A percentile compares a stretch with the other conserved stretches of the same genome.
Evolutionary conservation across 1,140 invertebrate species (phyloP).

Genomic region (Ceratosolen fusciceps): DNA sequence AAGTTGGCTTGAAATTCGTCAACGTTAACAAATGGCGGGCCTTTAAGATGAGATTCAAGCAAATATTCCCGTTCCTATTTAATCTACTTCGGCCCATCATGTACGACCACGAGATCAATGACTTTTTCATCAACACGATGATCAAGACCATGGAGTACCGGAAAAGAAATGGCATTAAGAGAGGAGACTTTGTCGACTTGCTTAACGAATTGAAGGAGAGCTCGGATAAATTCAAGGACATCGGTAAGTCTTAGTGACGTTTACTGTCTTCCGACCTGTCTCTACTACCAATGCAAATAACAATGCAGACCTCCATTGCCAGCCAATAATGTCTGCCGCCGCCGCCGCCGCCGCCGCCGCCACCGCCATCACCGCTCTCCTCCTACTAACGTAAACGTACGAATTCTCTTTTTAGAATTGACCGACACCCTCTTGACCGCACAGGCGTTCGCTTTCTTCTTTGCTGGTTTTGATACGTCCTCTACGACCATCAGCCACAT

Average conservation of each 20-base stretch:
- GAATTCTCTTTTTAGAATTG: slow-evolving; percentile 53
- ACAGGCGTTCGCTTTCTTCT: slow-evolving; percentile 56
- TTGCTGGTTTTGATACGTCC: slow-evolving; percentile 57
- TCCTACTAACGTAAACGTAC: no score
- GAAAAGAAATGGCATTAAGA: slow-evolving; percentile 62
- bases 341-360: no score
- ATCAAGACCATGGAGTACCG: slow-evolving; percentile 68
- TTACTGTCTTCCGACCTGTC: no score
- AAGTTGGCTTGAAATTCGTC: slow-evolving; percentile 61
- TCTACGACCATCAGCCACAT: slow-evolving; percentile 52
- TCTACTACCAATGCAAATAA: no score
- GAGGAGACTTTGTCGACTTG: slow-evolving; percentile 73
- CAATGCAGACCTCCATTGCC: no score
- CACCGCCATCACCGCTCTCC: no score
- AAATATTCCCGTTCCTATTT: slow-evolving; percentile 44
- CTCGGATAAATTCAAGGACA: slow-evolving; percentile 21
- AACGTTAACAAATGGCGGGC: slow-evolving; percentile 31
- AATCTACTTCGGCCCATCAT: slow-evolving; percentile 41
- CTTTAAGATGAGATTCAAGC: slow-evolving; percentile 40
- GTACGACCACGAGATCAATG: slow-evolving; percentile 56
- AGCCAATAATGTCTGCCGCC: no score
- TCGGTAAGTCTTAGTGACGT: no score
- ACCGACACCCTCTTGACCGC: slow-evolving; percentile 51
- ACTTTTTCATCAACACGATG: slow-evolving; percentile 69
- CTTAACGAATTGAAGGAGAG: slow-evolving; percentile 61